phyloP scores from a whole-genome alignment of 2,113 vertebrate species.

The Callospermophilus lateralis region DNA sequence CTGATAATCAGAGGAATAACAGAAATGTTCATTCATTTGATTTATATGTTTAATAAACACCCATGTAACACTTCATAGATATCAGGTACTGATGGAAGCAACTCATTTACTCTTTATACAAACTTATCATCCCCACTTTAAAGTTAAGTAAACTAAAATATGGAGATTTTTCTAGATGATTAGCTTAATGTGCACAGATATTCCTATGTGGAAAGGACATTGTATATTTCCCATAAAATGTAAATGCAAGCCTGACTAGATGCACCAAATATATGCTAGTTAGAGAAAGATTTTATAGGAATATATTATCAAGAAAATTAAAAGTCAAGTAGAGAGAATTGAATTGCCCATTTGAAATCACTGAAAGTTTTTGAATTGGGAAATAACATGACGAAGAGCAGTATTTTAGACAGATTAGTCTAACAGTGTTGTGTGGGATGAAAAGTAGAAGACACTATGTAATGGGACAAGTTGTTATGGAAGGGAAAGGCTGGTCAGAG shows the following conservation, averaged over 20 bases:
- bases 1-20: neutral
- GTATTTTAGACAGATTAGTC: neutral
- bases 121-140: neutral
- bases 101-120: neutral
- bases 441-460: neutral
- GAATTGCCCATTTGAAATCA: neutral
- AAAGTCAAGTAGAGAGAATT: neutral
- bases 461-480: neutral
- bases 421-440: neutral
- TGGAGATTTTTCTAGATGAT: neutral
- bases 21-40: neutral
- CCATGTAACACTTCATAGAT: neutral
- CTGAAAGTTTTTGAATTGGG: neutral
- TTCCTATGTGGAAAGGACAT: neutral
- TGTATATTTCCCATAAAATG: neutral
- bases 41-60: neutral
- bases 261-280: neutral
- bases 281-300: neutral
- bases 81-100: neutral
- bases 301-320: neutral
- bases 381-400: fast-evolving
- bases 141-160: neutral
- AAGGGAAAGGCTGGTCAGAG: neutral
- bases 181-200: neutral
- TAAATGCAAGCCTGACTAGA: neutral